phyloP scores from a whole-genome alignment of 2,888 invertebrate species.

The Marronus borbonicus region DNA sequence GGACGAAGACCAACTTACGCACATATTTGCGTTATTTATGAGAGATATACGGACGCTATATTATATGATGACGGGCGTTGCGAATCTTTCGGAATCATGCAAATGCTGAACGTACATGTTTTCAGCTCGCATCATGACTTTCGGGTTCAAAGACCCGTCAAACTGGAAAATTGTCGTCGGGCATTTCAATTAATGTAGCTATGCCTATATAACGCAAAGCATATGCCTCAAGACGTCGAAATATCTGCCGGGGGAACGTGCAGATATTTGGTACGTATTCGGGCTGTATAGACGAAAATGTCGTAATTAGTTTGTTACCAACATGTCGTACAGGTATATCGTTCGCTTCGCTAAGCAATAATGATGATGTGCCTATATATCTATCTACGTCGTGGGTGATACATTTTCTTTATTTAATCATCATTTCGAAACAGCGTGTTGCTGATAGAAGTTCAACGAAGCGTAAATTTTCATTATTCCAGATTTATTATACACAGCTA shows the following conservation, averaged over 20 bases:
- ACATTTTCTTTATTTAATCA: constrained; percentile 19
- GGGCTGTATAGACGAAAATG: constrained; percentile 27
- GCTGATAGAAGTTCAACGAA: constrained; percentile 13
- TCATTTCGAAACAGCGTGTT: constrained; percentile 16
- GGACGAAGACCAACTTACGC: constrained; percentile 32
- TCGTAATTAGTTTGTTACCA: constrained; percentile 36
- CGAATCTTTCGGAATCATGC: constrained; percentile 18
- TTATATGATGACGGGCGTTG: not conserved
- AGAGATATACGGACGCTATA: not conserved
- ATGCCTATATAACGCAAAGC: constrained; percentile 2
- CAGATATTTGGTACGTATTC: constrained; percentile 22
- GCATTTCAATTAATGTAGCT: constrained; percentile 34
- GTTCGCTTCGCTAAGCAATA: constrained; percentile 34
- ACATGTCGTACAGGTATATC: constrained; percentile 19
- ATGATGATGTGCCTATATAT: constrained; percentile 19
- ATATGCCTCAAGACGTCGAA: not conserved
- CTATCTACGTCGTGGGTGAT: constrained; percentile 13
- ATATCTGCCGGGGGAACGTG: constrained; percentile 7
- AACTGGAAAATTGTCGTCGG: constrained; percentile 38
- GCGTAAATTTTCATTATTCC: constrained; percentile 39
- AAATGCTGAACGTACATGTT: constrained; percentile 19
- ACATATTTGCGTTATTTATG: constrained; percentile 45
- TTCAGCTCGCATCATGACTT: constrained; percentile 38
- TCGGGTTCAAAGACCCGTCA: constrained; percentile 38
- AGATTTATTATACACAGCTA: constrained; percentile 4